Conservation (phyloP, 1,140 invertebrate species). For the Temnothorax nylanderi region DNA sequence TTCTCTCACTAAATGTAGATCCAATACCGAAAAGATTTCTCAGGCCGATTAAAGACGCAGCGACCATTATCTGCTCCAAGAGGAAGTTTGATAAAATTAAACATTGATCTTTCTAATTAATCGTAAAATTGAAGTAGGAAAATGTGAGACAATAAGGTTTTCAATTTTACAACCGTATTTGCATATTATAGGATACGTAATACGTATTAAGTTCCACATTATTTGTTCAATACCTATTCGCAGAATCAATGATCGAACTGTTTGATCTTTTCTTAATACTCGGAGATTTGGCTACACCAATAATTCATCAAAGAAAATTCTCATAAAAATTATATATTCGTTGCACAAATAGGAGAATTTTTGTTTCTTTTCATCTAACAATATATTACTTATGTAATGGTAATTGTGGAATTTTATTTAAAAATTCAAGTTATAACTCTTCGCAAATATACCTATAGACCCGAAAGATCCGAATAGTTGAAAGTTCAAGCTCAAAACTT, state of each 20-base stretch:
- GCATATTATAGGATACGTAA: not conserved
- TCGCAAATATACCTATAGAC: not conserved
- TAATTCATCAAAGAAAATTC: not conserved
- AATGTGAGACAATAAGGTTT: not conserved
- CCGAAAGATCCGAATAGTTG: not conserved
- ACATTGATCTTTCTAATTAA: not conserved
- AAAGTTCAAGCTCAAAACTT: slow-evolving; percentile 4
- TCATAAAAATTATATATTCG: not conserved
- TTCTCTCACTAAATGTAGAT: not conserved
- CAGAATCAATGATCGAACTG: not conserved
- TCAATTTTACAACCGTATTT: not conserved
- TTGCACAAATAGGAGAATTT: not conserved
- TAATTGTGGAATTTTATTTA: not conserved
- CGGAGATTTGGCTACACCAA: not conserved
- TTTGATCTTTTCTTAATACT: not conserved
- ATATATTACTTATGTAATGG: no score
- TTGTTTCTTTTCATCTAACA: not conserved
- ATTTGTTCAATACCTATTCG: not conserved
- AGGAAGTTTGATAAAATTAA: not conserved
- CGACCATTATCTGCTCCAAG: not conserved
- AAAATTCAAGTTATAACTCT: not conserved
- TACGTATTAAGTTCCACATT: not conserved
- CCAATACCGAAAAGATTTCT: not conserved
- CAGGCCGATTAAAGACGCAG: not conserved
- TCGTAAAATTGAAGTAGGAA: not conserved